Percentiles rank a stretch among this genome's conserved stretches.
Evolutionary conservation across 2,797 vertebrate species (phyloP).

Genomic region (Microctenopoma stevenorrisi): DNA sequence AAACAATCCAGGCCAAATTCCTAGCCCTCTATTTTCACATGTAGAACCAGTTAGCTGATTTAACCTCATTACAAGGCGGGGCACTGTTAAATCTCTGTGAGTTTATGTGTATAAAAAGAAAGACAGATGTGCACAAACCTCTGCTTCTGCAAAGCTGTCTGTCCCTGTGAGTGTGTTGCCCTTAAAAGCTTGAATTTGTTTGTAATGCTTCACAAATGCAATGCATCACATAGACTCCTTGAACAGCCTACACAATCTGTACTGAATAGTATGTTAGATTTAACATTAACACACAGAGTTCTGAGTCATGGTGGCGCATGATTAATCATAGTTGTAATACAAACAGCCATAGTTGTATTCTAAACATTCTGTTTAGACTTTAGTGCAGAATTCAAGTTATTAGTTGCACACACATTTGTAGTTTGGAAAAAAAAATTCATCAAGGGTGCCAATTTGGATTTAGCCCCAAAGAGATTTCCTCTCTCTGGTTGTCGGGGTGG

Average conservation of each 20-base stretch:
- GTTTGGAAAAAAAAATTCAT: conserved; percentile 56
- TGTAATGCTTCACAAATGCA: conserved; percentile 39
- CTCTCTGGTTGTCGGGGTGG: conserved; percentile 76
- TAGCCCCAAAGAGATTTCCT: conserved; percentile 80
- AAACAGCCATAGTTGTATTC: neutral
- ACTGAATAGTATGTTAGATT: neutral
- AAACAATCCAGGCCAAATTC: conserved; percentile 1
- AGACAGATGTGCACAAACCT: conserved; percentile 70
- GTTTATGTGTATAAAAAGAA: conserved; percentile 44
- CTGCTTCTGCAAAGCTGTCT: conserved; percentile 38
- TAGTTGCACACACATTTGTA: conserved; percentile 49
- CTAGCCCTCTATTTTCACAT: conserved; percentile 41
- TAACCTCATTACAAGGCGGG: conserved; percentile 68
- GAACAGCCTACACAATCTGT: conserved; percentile 1
- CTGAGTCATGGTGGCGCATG: neutral
- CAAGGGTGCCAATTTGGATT: conserved; percentile 83
- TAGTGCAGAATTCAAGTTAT: conserved; percentile 40
- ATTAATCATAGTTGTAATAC: neutral
- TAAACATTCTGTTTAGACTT: conserved; percentile 22
- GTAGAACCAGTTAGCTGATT: conserved; percentile 59
- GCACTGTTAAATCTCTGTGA: conserved; percentile 61
- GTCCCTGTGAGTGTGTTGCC: conserved; percentile 59
- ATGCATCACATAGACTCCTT: conserved; percentile 29
- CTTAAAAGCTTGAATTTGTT: conserved; percentile 62
- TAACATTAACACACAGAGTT: neutral